These are phyloP conservation scores for Gracilinanus agilis DNA, from an alignment of 2,113 vertebrate genomes.

Conservation along the genomic window DNA sequence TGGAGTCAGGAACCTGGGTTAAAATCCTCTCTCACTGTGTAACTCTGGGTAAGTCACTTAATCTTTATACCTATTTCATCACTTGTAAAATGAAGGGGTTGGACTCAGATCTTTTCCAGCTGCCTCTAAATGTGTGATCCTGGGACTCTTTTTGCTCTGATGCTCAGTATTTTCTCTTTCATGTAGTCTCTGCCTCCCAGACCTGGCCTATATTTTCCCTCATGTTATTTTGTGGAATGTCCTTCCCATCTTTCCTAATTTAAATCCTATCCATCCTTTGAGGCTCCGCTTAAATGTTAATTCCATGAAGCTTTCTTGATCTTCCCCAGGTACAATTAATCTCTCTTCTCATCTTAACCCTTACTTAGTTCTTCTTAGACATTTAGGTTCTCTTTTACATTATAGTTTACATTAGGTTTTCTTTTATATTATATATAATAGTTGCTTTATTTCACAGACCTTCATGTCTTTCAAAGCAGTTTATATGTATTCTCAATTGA, in stretches of 20 bases:
- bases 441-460: background rate
- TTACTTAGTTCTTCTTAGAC: background rate
- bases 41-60: background rate
- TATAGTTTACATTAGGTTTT: background rate
- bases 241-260: background rate
- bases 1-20: background rate
- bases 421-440: background rate
- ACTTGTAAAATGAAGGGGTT: background rate
- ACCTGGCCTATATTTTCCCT: background rate
- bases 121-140: background rate
- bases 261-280: background rate
- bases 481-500: background rate
- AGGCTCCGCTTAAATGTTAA: background rate
- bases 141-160: background rate
- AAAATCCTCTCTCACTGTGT: background rate
- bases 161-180: background rate
- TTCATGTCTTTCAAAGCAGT: background rate
- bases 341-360: background rate
- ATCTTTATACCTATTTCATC: background rate
- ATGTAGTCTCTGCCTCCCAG: background rate
- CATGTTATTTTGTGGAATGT: background rate
- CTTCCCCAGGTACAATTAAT: background rate
- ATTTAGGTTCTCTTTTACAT: background rate
- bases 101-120: no score
- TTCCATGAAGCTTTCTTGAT: background rate